phyloP scores from a whole-genome alignment of 1,140 invertebrate genomes.

The Drosophila mauritiana region DNA sequence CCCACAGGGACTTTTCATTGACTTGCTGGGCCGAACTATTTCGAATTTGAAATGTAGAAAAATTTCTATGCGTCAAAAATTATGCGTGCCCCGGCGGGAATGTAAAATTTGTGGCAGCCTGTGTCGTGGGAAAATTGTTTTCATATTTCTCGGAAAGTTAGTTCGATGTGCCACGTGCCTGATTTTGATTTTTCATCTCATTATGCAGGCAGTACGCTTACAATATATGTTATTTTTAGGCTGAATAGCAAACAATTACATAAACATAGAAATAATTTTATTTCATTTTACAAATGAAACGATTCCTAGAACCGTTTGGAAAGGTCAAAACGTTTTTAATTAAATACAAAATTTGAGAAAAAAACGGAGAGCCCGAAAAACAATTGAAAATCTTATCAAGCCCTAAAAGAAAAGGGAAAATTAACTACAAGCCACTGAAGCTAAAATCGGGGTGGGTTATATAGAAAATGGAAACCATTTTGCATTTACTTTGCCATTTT shows the following conservation, averaged over 20 bases:
- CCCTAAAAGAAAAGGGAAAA: conserved; percentile 32
- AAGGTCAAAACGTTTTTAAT: conserved; percentile 14
- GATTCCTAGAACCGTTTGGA: neutral
- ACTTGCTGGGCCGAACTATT: conserved; percentile 56
- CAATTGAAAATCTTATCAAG: conserved; percentile 35
- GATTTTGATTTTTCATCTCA: conserved; percentile 20
- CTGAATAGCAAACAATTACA: neutral
- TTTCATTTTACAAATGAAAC: neutral
- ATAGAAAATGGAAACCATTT: conserved; percentile 33
- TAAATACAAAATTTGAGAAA: conserved; percentile 16
- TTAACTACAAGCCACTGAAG: conserved; percentile 15
- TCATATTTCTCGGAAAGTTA: conserved; percentile 6
- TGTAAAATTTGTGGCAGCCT: conserved; percentile 2
- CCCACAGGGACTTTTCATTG: conserved; percentile 49
- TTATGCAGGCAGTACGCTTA: too few relatives aligned
- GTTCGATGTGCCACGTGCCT: conserved; percentile 20
- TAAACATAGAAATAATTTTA: neutral
- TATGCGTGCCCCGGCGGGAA: conserved; percentile 53
- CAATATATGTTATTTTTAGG: neutral
- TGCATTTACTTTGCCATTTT: conserved; percentile 58
- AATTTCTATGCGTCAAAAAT: conserved; percentile 68
- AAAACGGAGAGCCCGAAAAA: conserved; percentile 13
- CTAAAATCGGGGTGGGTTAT: conserved; percentile 20
- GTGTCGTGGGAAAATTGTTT: neutral
- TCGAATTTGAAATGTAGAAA: conserved; percentile 62